Evolutionary conservation across 2,797 vertebrate genomes (phyloP).

Genomic region (Vireo griseus): DNA sequence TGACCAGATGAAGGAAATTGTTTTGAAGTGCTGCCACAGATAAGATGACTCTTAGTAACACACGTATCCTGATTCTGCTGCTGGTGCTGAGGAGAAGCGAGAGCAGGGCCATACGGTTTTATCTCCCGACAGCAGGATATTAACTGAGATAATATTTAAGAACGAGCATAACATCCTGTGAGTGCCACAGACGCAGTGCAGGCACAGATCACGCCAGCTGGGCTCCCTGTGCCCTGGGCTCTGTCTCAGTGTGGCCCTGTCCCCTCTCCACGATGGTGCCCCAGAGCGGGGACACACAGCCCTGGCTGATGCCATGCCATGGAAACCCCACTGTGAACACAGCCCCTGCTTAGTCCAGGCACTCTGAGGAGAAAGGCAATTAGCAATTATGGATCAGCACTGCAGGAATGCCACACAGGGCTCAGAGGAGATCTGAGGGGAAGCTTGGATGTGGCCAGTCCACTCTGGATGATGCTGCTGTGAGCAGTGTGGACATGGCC

Average conservation of each 20-base stretch:
- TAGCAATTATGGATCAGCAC: not conserved
- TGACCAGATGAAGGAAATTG: not conserved
- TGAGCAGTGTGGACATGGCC: not conserved
- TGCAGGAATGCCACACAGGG: accelerated
- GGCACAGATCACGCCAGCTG: not conserved
- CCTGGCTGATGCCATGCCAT: accelerated
- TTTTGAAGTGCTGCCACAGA: not conserved
- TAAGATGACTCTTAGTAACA: not conserved
- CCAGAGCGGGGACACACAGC: accelerated
- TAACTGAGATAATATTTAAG: not conserved
- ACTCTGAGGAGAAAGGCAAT: not conserved
- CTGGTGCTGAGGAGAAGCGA: not conserved
- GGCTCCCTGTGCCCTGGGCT: not conserved
- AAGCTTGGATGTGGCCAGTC: accelerated
- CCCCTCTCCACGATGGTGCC: not conserved
- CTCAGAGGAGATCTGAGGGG: not conserved
- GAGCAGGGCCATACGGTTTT: not conserved
- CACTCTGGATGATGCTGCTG: accelerated
- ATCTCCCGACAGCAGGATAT: not conserved
- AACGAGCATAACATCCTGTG: not conserved
- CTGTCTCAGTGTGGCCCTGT: not conserved
- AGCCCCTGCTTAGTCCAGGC: not conserved
- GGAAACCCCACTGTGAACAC: not conserved
- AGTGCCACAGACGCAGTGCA: not conserved
- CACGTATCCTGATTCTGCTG: not conserved